phyloP scores from a whole-genome alignment of 2,888 invertebrate species.

The Heliothis peltigera region DNA sequence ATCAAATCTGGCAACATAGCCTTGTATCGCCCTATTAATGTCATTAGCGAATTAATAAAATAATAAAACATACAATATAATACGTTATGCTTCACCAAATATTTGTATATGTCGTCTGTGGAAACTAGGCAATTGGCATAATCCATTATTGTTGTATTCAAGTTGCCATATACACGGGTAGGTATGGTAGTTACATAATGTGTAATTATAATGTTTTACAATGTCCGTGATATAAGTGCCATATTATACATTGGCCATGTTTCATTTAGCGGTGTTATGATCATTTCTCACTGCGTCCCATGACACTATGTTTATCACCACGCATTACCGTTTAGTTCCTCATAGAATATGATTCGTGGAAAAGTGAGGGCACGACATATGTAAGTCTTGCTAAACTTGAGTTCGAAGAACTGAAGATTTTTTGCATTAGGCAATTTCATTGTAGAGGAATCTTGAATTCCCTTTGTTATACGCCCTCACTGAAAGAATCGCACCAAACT shows the following conservation, averaged over 20 bases:
- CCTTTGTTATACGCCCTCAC: slow-evolving; percentile 29
- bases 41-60: slow-evolving; percentile 27
- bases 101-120: slow-evolving; percentile 56
- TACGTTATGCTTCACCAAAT: slow-evolving; percentile 29
- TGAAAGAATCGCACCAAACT: slow-evolving; percentile 40
- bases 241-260: slow-evolving; percentile 78
- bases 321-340: slow-evolving; percentile 51
- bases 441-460: slow-evolving; percentile 22
- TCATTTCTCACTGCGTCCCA: slow-evolving; percentile 73
- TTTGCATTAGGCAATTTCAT: slow-evolving; percentile 13
- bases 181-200: slow-evolving; percentile 68
- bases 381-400: slow-evolving; percentile 13
- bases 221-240: slow-evolving; percentile 85
- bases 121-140: slow-evolving; percentile 65
- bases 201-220: slow-evolving; percentile 66
- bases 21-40: slow-evolving; percentile 31
- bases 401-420: slow-evolving; percentile 9
- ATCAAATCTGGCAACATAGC: slow-evolving; percentile 27
- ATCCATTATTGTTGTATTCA: slow-evolving; percentile 70
- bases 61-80: slow-evolving; percentile 19
- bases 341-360: slow-evolving; percentile 48
- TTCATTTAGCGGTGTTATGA: slow-evolving; percentile 66
- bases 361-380: slow-evolving; percentile 35
- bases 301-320: slow-evolving; percentile 71
- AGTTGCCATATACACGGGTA: slow-evolving; percentile 81